Base-by-base conservation (phyloP, 2,888 invertebrate genomes). In the Lomographa bimaculata region DNA sequence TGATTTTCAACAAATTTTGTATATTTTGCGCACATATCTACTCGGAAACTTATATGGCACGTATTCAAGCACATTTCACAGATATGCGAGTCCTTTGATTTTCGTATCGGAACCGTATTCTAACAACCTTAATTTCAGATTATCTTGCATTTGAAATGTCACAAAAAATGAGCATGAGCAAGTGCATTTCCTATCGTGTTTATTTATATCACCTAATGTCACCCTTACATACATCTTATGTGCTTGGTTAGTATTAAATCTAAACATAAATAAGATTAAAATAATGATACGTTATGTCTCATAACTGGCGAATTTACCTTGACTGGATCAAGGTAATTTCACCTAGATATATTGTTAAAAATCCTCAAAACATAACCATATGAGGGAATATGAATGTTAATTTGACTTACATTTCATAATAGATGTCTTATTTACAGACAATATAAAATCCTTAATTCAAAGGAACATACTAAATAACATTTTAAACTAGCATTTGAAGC, bases 261-360 rank as follows among this genome's bases (percentile, higher is more conserved):
- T 76, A 75, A 76, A 78, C 67, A 78, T 79, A 82, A 79, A 79
- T 79, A 78, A 63, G 66, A 70, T 61, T 54, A 73, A 75, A 71
- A 65, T 66, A 64, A 72, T 69, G 62, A 62, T 64, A 65, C 27
- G 38, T 40, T 67, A 67, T 64, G 50, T 55, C 63, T 25, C 7
- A 8, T 14, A 28, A 7, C 3, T 2, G 10, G 24, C 25, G 67
- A 60, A 60, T 44, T 18, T 19, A 28, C 36, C 45, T 46, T 45
- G 42, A 36, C 17, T 5, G 10, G 8, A 14, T 5, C 12, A 12
- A 23, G n/a, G 8, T 4, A 40, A 33, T 10, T 28, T 38, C 27
- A 30, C 25, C 23, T 2, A 12, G 23, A 34, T 27, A 27, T 12
- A 24, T 2, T 24, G 27, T 40, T 40, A 35, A 16, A 38, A 41